These are phyloP conservation scores for Papilio dardanus DNA, from an alignment of 1,140 invertebrate species.

Conservation along the genomic window DNA sequence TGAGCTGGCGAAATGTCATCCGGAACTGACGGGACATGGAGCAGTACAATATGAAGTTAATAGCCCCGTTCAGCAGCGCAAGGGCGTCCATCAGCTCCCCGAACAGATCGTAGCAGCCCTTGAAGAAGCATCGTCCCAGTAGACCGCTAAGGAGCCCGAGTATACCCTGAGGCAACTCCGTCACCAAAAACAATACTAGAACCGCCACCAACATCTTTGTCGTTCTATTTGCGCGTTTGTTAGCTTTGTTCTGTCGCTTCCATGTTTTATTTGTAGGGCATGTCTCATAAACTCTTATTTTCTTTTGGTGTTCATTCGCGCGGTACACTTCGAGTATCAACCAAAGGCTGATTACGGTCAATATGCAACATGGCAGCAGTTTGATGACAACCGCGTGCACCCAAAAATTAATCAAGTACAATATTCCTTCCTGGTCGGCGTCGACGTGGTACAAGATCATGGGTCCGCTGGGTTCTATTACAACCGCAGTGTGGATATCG, in stretches of 20 bases:
- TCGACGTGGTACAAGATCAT: conserved; percentile 86
- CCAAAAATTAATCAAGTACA: conserved; percentile 91
- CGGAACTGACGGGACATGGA: conserved; percentile 97
- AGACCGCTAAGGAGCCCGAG: conserved; percentile 88
- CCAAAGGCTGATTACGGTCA: conserved; percentile 91
- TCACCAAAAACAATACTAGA: conserved; percentile 92
- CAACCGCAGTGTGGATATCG: conserved; percentile 70
- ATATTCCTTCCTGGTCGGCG: conserved; percentile 82
- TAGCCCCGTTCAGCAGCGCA: conserved; percentile 94
- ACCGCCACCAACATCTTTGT: conserved; percentile 95
- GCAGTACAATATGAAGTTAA: conserved; percentile 97
- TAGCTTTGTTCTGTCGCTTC: conserved; percentile 85
- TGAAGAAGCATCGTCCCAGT: conserved; percentile 88
- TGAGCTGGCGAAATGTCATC: conserved; percentile 91
- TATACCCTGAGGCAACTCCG: conserved; percentile 93
- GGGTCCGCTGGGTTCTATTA: conserved; percentile 72
- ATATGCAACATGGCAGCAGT: conserved; percentile 90
- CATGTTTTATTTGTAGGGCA: conserved; percentile 81
- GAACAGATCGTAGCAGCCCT: conserved; percentile 89
- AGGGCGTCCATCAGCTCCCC: conserved; percentile 96
- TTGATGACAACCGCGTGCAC: conserved; percentile 93
- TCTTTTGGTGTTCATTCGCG: conserved; percentile 74
- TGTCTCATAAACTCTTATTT: conserved; percentile 66
- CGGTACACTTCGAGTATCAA: conserved; percentile 88
- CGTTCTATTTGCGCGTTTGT: conserved; percentile 88